Evolutionary conservation across 2,888 invertebrate genomes (phyloP), one percentile per base, ranked within the genome.

Genomic region (Drosophila stalkeri): DNA sequence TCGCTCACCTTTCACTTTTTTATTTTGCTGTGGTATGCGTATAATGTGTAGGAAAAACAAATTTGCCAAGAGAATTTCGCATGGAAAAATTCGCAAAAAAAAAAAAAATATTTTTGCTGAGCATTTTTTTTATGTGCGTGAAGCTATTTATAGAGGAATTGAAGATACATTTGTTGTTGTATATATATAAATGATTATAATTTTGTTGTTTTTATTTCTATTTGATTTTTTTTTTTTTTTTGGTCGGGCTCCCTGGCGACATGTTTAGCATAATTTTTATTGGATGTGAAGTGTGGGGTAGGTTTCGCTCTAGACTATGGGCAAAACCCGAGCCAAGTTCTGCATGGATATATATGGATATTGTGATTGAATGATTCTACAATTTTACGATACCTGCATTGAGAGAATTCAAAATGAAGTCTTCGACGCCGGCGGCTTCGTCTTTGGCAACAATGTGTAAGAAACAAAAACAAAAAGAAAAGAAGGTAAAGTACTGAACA

Each of bases 241-340:
- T 35, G n/a, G n/a, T n/a, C 11, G 27, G 16, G 41, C 14, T 27
- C 37, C 54, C 18, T 20, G 16, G 70, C 79, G 77, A 81, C 86
- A 82, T 78, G 83, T 86, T 88, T 79, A 83, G 86, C 77, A 83
- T 83, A 83, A 74, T 69, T 70, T 75, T 46, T 7, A 55, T 51
- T 51, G 9, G 57, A 18, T 23, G 11, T 65, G 56, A 51, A 65
- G 61, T 72, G 82, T 72, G 82, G 52, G 71, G 68, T 79, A 71
- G 79, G 70, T 65, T 74, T 69, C 64, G 41, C 41, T 3, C n/a
- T n/a, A 16, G 41, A 41, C 33, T 41, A 12, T 49, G 71, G 77
- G 79, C 46, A 79, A 79, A 70, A 57, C 77, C 77, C 74, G 73
- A 64, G 72, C 77, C 72, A 37, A 49, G 56, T 74, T 57, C 56